Conservation (phyloP, 2,888 invertebrate species). For the Tubulanus polymorphus region DNA sequence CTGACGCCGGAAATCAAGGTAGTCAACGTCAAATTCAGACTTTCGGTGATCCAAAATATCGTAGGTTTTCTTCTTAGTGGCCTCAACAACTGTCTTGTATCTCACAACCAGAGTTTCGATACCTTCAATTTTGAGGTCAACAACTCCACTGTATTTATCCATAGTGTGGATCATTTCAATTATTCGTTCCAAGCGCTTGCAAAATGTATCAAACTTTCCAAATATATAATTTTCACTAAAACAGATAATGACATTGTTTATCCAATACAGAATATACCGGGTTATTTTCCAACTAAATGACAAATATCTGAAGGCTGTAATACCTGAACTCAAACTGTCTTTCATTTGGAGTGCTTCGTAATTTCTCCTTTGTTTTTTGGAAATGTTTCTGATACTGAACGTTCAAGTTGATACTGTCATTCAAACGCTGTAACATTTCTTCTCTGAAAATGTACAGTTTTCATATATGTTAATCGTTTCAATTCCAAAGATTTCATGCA, state of each 20-base stretch:
- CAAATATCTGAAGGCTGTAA: no score
- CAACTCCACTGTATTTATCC: conserved; percentile 76
- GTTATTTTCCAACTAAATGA: background rate
- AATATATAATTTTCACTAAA: conserved; percentile 91
- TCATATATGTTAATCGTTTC: background rate
- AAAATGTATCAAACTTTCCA: conserved; percentile 94
- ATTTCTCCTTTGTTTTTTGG: conserved; percentile 65
- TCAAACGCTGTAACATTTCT: conserved; percentile 69
- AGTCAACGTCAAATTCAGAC: conserved; percentile 81
- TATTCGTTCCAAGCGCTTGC: conserved; percentile 80
- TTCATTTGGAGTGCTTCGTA: conserved; percentile 66
- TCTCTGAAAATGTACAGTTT: conserved; percentile 25
- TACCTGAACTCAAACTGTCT: conserved; percentile 75
- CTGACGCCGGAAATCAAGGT: conserved; percentile 72
- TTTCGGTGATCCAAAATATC: conserved; percentile 90
- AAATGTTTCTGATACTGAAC: conserved; percentile 75
- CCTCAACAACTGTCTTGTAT: conserved; percentile 79
- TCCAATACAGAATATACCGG: background rate
- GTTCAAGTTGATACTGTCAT: conserved; percentile 83
- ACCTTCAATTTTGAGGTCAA: conserved; percentile 60
- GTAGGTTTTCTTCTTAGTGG: conserved; percentile 80
- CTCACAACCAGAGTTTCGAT: conserved; percentile 64
- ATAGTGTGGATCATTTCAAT: conserved; percentile 85
- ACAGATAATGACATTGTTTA: background rate
- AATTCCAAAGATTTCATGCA: no score